Evolutionary conservation across 2,888 invertebrate genomes (phyloP), one percentile per base, ranked within the genome.

Genomic region (Acronicta leporina): DNA sequence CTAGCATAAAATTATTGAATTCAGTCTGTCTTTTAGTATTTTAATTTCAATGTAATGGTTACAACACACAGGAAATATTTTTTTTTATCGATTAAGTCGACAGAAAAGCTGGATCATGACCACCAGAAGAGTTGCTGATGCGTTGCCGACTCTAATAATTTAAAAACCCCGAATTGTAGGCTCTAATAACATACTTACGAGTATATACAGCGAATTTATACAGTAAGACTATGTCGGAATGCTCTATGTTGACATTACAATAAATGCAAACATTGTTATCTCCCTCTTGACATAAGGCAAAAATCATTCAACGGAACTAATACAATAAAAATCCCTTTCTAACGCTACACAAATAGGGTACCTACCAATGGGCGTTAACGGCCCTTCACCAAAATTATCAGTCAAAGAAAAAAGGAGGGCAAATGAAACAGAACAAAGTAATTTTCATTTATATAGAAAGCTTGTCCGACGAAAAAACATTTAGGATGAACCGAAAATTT

Each of bases 361-460:
- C 50, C 35, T n/a, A 43, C 50, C 25, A 41, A 30, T 38, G n/a
- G n/a, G 27, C 15, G 50, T n/a, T 35, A 47, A 51, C 40, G 47
- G 41, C 13, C 40, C 35, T 40, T 43, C 27, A 27, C 44, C 30
- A 44, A n/a, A 51, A 55, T 48, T 51, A 52, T 51, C 38, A 56
- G 10, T 13, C 14, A 40, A 66, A 46, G 14, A 25, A 42, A 61
- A 68, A 40, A 63, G 30, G 35, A 15, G 46, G 48, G 55, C 27
- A 59, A 63, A 66, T 43, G 48, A 51, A 68, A 64, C 25, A 60
- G 47, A 43, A 69, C 38, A 38, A 69, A 68, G 56, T 54, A 65
- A 69, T 73, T 73, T 73, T 72, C 63, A 74, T 75, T 75, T 70
- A 63, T 44, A 63, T 53, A 50, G 43, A 68, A 64, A 56, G 43